Base-by-base conservation (phyloP, 2,888 invertebrate species). In the Eupithecia exiguata region DNA sequence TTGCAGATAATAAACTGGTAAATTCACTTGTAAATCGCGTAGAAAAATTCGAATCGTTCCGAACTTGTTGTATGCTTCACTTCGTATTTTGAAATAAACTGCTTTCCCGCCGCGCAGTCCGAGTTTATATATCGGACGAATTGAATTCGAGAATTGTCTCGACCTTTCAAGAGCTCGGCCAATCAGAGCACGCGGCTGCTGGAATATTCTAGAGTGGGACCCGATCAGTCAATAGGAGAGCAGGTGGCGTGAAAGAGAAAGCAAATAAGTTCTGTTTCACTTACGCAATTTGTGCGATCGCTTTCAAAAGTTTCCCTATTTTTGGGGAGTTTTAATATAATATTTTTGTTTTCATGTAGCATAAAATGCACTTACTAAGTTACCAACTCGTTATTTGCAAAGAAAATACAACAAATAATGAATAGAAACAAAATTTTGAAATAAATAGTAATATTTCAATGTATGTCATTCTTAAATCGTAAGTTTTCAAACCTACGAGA, bases 71-170 rank as follows among this genome's bases (percentile, higher is more conserved):
- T 68, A 25, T 35, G 18, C 25, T 53, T 70, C 5, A 40, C 43
- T 67, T 58, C 66, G 70, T 70, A 65, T 72, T 72, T 76, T 63
- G 36, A 76, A 74, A 75, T 68, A 77, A 68, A 76, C 43, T 38
- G 46, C 9, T 66, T 74, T 68, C 71, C 69, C 72, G 68, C 71
- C 70, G 68, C 68, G 25, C 70, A 61, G 12, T 16, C 18, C 58
- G 68, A 5, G 70, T 61, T 67, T 76, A 70, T 74, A 76, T 71
- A 74, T 7, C 1, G 65, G 68, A 68, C 71, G 43, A 66, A 53
- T 66, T 36, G 49, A 43, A 30, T 14, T 25, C 68, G 76, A 75
- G 74, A 74, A 71, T 46, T 1, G 46, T 71, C 74, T 71, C 66
- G 36, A 10, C n/a, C 36, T 4, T 71, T 61, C 74, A 46, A 71